Base-by-base conservation (phyloP, 2,888 invertebrate species). In the Meiosimyza decipiens region DNA sequence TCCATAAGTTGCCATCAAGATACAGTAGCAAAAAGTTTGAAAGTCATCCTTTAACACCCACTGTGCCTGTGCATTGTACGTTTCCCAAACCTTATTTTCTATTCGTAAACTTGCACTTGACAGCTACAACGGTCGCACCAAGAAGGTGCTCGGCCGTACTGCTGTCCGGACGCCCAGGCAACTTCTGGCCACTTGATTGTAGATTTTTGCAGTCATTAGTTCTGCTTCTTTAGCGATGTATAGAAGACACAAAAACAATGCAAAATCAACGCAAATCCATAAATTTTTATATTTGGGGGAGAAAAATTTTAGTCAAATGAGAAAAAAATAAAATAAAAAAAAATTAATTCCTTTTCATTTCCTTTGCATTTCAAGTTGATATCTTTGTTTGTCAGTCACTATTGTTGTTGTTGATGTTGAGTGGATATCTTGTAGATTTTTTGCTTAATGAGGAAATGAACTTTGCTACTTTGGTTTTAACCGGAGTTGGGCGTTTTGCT, bases 91-190 rank as follows among this genome's bases (percentile, higher is more conserved):
- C 11, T 64, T 9, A 7, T 51, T 28, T 16, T n/a, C n/a, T 40
- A 55, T 47, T 55, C 67, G 18, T 22, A 57, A 55, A 22, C 55
- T 67, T 67, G 57, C 40, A 7, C 49, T 55, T 59, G 68, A 69
- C 68, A 69, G 59, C 68, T 55, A 18, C 18, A 11, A 11, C 55
- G 16, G 11, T 70, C 52, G 62, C 70, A 74, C 74, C 75, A 9
- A 52, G 70, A 82, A 83, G 83, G 82, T 83, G 81, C 80, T 81
- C 81, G 79, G 77, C 79, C 83, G 78, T 83, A 73, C 74, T 74
- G 71, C 71, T 66, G 74, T 74, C 73, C 59, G 72, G 57, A 73
- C 71, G 72, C 73, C 70, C 67, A n/a, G 54, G 11, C 22, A 33
- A 69, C 54, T 62, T 60, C 59, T 59, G 66, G 62, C 65, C 65